Percentiles rank a stretch among this genome's conserved stretches.
phyloP scores from a whole-genome alignment of 2,888 invertebrate genomes.

The Tipula lateralis region DNA sequence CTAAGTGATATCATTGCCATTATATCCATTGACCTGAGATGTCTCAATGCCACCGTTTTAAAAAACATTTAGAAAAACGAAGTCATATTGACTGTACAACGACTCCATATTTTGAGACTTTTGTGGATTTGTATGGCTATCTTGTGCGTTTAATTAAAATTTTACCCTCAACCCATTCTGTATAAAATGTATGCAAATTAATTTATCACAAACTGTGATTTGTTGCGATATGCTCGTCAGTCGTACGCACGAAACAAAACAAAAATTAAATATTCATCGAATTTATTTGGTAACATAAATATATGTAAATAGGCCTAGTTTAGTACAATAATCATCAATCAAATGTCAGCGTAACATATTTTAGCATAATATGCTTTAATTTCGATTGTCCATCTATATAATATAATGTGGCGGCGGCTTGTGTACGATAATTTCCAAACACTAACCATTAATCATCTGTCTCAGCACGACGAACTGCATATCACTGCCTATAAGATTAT shows the following conservation, averaged over 20 bases:
- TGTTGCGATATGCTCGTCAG: neutral
- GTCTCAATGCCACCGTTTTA: too few relatives aligned
- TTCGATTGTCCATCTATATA: neutral
- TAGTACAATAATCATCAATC: neutral
- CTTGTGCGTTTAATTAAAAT: neutral
- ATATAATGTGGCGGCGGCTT: neutral
- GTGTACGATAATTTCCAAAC: neutral
- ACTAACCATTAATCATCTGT: neutral
- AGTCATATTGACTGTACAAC: too few relatives aligned
- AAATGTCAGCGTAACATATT: neutral
- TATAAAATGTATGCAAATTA: neutral
- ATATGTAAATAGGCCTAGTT: neutral
- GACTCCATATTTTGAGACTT: too few relatives aligned
- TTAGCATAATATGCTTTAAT: neutral
- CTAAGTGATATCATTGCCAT: too few relatives aligned
- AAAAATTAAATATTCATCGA: constrained; percentile 7
- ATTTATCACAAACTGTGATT: neutral
- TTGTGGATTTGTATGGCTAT: too few relatives aligned
- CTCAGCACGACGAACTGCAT: neutral
- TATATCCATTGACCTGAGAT: too few relatives aligned
- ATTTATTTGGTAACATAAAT: neutral
- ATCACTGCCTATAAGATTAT: too few relatives aligned
- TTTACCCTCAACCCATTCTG: neutral
- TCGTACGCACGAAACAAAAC: too few relatives aligned
- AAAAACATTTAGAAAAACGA: too few relatives aligned